These are phyloP conservation scores for Apis dorsata DNA, from an alignment of 1,140 invertebrate species.

Conservation along the genomic window DNA sequence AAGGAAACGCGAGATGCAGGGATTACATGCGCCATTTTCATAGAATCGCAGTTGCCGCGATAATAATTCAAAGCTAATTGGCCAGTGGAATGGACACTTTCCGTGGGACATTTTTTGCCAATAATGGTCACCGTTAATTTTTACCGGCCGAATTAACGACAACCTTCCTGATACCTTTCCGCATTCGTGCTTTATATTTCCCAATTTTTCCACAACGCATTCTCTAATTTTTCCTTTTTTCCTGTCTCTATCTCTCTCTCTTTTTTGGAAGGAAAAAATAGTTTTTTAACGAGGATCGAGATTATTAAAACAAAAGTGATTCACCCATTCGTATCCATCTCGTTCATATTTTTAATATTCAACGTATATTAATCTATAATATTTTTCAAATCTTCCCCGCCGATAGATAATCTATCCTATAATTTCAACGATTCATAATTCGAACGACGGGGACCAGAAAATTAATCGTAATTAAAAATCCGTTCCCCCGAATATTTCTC, in stretches of 20 bases:
- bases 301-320: no score
- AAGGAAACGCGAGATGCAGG: neutral
- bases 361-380: no score
- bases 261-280: no score
- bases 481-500: no score
- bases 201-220: neutral
- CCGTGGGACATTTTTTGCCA: conserved; percentile 45
- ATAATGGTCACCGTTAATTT: conserved; percentile 52
- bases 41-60: conserved; percentile 41
- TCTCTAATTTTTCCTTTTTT: conserved; percentile 8
- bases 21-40: conserved; percentile 55
- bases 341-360: no score
- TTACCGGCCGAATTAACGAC: conserved; percentile 21
- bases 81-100: conserved; percentile 36
- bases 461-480: no score
- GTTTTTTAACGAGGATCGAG: no score
- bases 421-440: no score
- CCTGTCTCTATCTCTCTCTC: neutral
- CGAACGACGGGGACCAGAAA: no score
- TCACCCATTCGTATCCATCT: no score
- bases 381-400: no score
- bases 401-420: no score
- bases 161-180: neutral
- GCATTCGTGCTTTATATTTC: conserved; percentile 15
- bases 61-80: conserved; percentile 61